Evolutionary conservation across 1,140 invertebrate genomes (phyloP).

Genomic region (Dufourea novaeangliae): DNA sequence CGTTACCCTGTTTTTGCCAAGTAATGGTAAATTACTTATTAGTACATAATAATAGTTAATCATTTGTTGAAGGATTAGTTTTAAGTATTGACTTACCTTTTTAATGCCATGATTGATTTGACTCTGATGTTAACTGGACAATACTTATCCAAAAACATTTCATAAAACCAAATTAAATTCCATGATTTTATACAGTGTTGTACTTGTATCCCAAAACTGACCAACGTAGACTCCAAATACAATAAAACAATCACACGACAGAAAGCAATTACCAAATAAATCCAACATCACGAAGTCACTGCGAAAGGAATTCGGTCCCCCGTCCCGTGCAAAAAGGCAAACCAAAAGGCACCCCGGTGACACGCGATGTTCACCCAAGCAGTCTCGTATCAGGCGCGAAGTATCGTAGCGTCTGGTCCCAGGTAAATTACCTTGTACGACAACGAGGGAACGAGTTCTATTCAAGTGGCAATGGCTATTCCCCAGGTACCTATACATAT

Average conservation of each 20-base stretch:
- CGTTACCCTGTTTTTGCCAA: no score
- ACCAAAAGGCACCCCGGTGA: background rate
- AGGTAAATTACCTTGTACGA: conserved; percentile 3
- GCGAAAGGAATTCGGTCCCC: background rate
- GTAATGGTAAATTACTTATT: no score
- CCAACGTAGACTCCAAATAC: no score
- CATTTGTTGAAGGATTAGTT: no score
- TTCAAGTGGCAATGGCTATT: conserved; percentile 17
- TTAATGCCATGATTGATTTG: no score
- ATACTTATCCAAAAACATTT: no score
- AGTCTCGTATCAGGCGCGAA: background rate
- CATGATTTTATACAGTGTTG: no score
- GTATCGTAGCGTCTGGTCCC: background rate
- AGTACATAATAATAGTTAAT: no score
- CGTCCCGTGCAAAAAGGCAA: background rate
- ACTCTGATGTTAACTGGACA: no score
- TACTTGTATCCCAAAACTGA: no score
- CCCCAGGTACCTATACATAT: background rate
- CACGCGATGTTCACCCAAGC: background rate
- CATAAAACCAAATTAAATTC: no score
- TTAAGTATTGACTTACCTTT: no score
- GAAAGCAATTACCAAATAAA: background rate
- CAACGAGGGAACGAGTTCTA: conserved; percentile 21
- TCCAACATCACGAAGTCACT: background rate
- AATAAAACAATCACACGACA: background rate